Base-by-base conservation (phyloP, 2,888 invertebrate genomes). In the Xanthia icteritia region DNA sequence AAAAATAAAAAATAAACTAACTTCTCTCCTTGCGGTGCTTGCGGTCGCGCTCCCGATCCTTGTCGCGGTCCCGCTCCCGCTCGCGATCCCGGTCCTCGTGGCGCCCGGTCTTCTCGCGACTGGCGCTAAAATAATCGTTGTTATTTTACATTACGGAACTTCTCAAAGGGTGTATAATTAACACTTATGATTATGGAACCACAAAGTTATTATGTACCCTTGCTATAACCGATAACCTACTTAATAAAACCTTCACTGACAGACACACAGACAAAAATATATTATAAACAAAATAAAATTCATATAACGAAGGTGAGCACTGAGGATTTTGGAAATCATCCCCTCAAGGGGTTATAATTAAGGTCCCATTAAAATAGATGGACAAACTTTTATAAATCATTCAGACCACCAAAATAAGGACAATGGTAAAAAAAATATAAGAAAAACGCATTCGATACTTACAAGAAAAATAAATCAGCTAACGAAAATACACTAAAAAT, bases 11-110 rank as follows among this genome's bases (percentile, higher is more conserved):
- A n/a, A n/a, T n/a, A n/a, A 23, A 91, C 95, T 92, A 73, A 96
- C 96, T 90, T 91, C 94, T 93, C 68, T 96, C 96, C 91, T 94
- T 95, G 84, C 96, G 94, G 67, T 95, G 94, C 51, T 93, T 93
- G 76, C 96, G 95, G 71, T 96, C 96, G 75, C 94, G 95, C 68
- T 94, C 95, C 56, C 94, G 92, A 51, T 94, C 94, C 45, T 92
- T 91, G 45, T 93, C 93, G 5, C 90, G 90, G 36, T 93, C 93
- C 56, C 90, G 87, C 6, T 92, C 93, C n/a, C 92, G 91, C 20
- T 93, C 93, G 13, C 89, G 88, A 60, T 92, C 92, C 51, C 91
- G 86, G 54, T 92, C 92, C 71, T 91, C 91, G 76, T 92, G 89
- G 0, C 92, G 92, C 65, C 83, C 84, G 8, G 87, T 71, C 77